Evolutionary conservation across 2,797 vertebrate genomes (phyloP).

Genomic region (Epinephelus coioides): DNA sequence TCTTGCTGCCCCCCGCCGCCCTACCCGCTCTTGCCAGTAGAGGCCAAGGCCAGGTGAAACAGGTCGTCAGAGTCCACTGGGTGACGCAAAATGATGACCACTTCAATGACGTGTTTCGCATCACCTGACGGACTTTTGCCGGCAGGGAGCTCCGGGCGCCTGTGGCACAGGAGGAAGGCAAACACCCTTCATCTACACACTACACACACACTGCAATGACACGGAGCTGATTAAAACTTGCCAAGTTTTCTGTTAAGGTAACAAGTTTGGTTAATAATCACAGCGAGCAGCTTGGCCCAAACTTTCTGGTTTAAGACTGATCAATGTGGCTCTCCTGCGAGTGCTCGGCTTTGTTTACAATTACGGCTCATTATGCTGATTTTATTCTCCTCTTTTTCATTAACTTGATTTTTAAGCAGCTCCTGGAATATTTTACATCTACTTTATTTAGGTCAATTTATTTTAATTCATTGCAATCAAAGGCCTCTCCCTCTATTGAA

Average conservation of each 20-base stretch:
- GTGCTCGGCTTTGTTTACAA: slow-evolving; percentile 63
- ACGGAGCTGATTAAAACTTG: too few relatives aligned
- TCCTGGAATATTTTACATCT: slow-evolving; percentile 71
- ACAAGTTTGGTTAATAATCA: slow-evolving; percentile 49
- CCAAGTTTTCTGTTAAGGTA: slow-evolving; percentile 2
- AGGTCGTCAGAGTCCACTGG: too few relatives aligned
- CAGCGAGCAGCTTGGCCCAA: slow-evolving; percentile 31
- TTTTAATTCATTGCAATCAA: slow-evolving; percentile 61
- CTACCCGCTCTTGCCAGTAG: too few relatives aligned
- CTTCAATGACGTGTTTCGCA: too few relatives aligned
- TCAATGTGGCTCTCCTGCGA: slow-evolving; percentile 67
- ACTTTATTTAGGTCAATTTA: slow-evolving; percentile 62
- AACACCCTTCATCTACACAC: too few relatives aligned
- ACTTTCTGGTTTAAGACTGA: slow-evolving; percentile 61
- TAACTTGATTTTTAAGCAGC: slow-evolving; percentile 73
- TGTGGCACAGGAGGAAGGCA: too few relatives aligned
- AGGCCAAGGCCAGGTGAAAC: too few relatives aligned
- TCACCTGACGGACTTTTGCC: too few relatives aligned
- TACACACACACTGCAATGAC: too few relatives aligned
- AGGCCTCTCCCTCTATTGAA: slow-evolving; percentile 40
- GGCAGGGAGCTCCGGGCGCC: too few relatives aligned
- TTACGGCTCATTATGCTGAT: slow-evolving; percentile 72
- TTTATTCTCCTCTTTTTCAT: slow-evolving; percentile 71
- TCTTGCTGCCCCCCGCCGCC: too few relatives aligned
- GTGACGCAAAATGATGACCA: too few relatives aligned